phyloP scores from a whole-genome alignment of 2,888 invertebrate genomes.

The Cantharis lateralis region DNA sequence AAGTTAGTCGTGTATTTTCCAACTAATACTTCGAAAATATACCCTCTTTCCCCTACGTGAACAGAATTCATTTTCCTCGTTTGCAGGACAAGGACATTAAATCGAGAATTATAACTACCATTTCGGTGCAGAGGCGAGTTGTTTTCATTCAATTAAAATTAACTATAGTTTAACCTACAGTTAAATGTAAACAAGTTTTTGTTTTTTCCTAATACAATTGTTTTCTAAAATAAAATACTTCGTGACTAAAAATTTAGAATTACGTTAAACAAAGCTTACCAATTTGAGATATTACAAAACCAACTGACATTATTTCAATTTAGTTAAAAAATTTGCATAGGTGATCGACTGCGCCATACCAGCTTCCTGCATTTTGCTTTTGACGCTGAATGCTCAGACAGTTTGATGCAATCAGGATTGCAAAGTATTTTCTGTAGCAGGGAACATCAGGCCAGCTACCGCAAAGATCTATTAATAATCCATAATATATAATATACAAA shows the following conservation, averaged over 20 bases:
- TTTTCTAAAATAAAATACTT: background rate
- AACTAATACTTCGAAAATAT: background rate
- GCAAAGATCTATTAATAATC: no score
- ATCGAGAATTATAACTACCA: background rate
- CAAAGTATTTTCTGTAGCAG: no score
- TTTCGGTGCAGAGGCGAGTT: background rate
- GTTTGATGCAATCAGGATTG: no score
- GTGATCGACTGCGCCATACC: background rate
- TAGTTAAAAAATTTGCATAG: background rate
- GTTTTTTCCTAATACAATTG: background rate
- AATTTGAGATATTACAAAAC: background rate
- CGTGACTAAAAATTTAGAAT: background rate
- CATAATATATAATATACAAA: no score
- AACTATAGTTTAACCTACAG: background rate
- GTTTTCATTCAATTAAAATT: background rate
- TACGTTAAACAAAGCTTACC: background rate
- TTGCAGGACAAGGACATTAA: background rate
- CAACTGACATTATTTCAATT: background rate
- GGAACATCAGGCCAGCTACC: no score
- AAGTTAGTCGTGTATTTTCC: background rate
- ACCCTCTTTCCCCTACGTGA: background rate
- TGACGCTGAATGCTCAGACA: no score
- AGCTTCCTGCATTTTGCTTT: background rate
- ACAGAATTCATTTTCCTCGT: background rate
- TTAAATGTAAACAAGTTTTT: background rate